A percentile compares a stretch with the other conserved stretches of the same genome.
Evolutionary conservation across 2,113 vertebrate genomes (phyloP).

Genomic region (Burhinus bistriatus): DNA sequence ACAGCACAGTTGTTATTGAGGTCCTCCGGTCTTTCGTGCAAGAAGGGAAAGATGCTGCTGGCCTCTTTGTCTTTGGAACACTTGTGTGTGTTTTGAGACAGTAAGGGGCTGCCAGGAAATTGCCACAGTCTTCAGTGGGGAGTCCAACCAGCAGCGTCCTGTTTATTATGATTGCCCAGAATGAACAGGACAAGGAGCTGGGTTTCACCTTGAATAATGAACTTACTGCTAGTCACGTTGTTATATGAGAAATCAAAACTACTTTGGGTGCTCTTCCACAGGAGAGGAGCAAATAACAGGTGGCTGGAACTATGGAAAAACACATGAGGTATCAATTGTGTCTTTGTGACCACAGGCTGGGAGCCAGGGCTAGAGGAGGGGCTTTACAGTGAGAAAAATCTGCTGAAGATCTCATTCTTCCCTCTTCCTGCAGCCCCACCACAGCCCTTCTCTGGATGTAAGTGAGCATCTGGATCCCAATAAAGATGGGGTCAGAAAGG

Average conservation of each 20-base stretch:
- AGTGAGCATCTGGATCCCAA: not conserved
- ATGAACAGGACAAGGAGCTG: not conserved
- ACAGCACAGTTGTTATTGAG: not conserved
- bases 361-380: not conserved
- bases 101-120: not conserved
- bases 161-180: not conserved
- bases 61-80: not conserved
- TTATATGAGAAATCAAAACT: not conserved
- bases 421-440: not conserved
- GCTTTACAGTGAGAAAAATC: not conserved
- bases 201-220: not conserved
- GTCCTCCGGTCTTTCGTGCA: not conserved
- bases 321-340: not conserved
- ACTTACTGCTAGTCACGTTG: not conserved
- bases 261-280: not conserved
- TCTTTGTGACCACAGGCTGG: not conserved
- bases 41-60: not conserved
- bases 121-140: not conserved
- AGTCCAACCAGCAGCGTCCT: not conserved
- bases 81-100: not conserved
- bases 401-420: not conserved
- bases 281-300: not conserved
- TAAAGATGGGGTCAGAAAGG: slow-evolving; percentile 30
- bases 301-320: not conserved
- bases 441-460: not conserved